phyloP scores from a whole-genome alignment of 2,888 invertebrate genomes.

The Campoplex capitator region DNA sequence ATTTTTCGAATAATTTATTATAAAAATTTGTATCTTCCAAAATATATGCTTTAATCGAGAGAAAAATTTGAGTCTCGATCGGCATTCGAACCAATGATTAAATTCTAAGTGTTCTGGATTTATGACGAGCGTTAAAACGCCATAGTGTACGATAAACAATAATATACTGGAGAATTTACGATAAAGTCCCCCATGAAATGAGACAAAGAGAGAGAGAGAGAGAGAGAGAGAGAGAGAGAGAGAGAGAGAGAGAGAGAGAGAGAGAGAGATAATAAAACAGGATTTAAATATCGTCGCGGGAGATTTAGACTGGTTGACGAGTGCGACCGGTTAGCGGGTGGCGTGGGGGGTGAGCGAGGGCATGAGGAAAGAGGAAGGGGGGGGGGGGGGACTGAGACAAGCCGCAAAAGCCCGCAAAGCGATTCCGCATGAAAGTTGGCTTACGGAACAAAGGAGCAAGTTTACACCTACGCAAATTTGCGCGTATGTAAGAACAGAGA shows the following conservation, averaged over 20 bases:
- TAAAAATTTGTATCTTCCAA: not conserved
- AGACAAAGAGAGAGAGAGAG: not conserved
- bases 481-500: not conserved
- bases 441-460: slow-evolving; percentile 63
- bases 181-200: not conserved
- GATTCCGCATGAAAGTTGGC: slow-evolving; percentile 63
- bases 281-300: slow-evolving; percentile 55
- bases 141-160: not conserved
- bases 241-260: slow-evolving; percentile 15
- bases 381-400: not conserved
- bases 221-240: slow-evolving; percentile 15
- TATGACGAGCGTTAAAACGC: slow-evolving; percentile 26
- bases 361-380: no score
- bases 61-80: not conserved
- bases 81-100: slow-evolving; percentile 1
- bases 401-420: slow-evolving; percentile 48
- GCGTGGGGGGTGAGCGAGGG: not conserved
- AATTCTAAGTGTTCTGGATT: not conserved
- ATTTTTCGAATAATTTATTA: not conserved
- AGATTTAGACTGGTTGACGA: slow-evolving; percentile 35
- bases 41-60: not conserved
- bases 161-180: slow-evolving; percentile 11
- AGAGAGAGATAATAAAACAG: slow-evolving; percentile 48
- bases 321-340: slow-evolving; percentile 22
- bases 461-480: slow-evolving; percentile 58